phyloP scores from a whole-genome alignment of 2,113 vertebrate species.

The Suricata suricatta region DNA sequence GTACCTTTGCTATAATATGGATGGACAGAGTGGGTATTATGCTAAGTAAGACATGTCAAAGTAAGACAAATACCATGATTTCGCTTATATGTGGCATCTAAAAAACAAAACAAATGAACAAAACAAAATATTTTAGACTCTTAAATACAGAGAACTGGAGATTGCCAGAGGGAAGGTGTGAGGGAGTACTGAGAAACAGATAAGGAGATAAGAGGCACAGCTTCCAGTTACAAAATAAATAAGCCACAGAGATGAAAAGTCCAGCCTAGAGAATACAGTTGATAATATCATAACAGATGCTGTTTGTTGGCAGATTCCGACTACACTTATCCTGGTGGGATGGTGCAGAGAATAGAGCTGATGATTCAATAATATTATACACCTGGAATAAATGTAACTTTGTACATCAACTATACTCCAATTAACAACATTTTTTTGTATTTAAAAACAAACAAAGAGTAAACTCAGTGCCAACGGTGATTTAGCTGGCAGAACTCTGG shows the following conservation, averaged over 20 bases:
- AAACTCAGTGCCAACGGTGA: not conserved
- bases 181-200: not conserved
- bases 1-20: not conserved
- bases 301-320: not conserved
- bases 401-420: not conserved
- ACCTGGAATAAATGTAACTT: not conserved
- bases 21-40: not conserved
- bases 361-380: not conserved
- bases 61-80: not conserved
- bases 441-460: not conserved
- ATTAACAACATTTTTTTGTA: not conserved
- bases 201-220: not conserved
- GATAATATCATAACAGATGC: not conserved
- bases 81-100: not conserved
- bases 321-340: not conserved
- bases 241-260: not conserved
- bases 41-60: not conserved
- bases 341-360: not conserved
- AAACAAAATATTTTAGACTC: not conserved
- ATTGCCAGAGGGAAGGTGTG: not conserved
- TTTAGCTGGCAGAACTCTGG: not conserved
- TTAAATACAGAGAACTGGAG: not conserved
- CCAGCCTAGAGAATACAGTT: not conserved
- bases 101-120: not conserved
- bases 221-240: not conserved